A percentile compares a stretch with the other conserved stretches of the same genome.
phyloP scores from a whole-genome alignment of 2,113 vertebrate genomes.

The Antidorcas marsupialis region DNA sequence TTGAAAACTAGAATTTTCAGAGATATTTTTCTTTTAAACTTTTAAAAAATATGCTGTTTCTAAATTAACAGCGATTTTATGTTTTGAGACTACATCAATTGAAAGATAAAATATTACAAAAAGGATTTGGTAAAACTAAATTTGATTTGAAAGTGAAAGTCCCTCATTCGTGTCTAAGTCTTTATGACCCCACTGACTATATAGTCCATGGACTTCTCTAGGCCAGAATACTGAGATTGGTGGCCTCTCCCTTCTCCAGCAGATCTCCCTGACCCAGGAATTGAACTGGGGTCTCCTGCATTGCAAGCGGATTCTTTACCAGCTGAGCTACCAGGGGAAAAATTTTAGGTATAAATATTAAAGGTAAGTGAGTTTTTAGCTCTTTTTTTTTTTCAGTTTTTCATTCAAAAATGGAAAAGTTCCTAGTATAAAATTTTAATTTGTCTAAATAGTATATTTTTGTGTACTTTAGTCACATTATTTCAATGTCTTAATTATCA shows the following conservation, averaged over 20 bases:
- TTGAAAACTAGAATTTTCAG: neutral
- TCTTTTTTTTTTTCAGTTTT: neutral
- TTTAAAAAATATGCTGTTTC: neutral
- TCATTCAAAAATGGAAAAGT: neutral
- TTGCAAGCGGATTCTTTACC: neutral
- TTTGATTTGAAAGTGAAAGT: neutral
- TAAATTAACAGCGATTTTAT: neutral
- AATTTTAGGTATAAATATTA: neutral
- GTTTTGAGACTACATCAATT: neutral
- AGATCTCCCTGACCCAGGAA: neutral
- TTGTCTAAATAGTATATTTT: neutral
- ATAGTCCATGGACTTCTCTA: neutral
- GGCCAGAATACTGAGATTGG: neutral
- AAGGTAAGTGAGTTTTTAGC: neutral
- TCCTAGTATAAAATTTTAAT: neutral
- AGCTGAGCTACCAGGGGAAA: neutral
- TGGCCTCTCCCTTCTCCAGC: neutral
- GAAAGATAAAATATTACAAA: neutral
- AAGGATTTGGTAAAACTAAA: neutral
- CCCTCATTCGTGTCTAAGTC: neutral
- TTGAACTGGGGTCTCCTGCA: neutral
- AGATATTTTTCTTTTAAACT: neutral
- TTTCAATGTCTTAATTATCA: neutral
- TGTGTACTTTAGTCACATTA: neutral
- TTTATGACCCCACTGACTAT: neutral